Percentiles rank a stretch among this genome's conserved stretches.
Conservation (phyloP, 1,140 invertebrate species). For the Scaptomyza hsui region DNA sequence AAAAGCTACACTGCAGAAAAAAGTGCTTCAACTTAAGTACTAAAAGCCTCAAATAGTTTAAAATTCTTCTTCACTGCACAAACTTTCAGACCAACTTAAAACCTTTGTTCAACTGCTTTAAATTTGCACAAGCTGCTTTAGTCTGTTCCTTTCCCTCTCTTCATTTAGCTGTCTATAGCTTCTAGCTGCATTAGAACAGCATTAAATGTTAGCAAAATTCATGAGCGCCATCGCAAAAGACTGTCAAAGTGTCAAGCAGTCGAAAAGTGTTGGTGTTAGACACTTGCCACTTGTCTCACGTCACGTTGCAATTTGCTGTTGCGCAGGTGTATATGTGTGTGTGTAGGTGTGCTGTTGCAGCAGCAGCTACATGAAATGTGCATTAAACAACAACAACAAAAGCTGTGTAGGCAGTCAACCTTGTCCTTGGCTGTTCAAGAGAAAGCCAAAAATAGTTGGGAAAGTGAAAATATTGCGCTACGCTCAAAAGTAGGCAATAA, state of each 20-base stretch:
- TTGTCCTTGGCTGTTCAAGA: slow-evolving; percentile 34
- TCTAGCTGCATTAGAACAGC: slow-evolving; percentile 51
- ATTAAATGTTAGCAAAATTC: slow-evolving; percentile 51
- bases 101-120: slow-evolving; percentile 56
- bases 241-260: slow-evolving; percentile 73
- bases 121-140: slow-evolving; percentile 54
- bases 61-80: neutral
- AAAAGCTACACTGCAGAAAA: neutral
- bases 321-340: slow-evolving; percentile 55
- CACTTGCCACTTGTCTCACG: slow-evolving; percentile 39
- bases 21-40: neutral
- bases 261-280: slow-evolving; percentile 29
- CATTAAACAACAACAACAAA: slow-evolving; percentile 61
- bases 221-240: slow-evolving; percentile 43
- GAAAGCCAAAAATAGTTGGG: slow-evolving; percentile 31
- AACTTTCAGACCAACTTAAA: neutral
- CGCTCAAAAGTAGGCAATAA: slow-evolving; percentile 28
- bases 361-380: slow-evolving; percentile 58
- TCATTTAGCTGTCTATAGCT: slow-evolving; percentile 22
- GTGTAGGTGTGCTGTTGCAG: slow-evolving; percentile 43
- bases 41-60: neutral
- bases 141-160: neutral
- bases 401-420: slow-evolving; percentile 8
- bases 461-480: slow-evolving; percentile 8
- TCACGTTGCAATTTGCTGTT: slow-evolving; percentile 32